A percentile compares a stretch with the other conserved stretches of the same genome.
Evolutionary conservation across 2,888 invertebrate genomes (phyloP).

Genomic region (Drosophila anomalipes): DNA sequence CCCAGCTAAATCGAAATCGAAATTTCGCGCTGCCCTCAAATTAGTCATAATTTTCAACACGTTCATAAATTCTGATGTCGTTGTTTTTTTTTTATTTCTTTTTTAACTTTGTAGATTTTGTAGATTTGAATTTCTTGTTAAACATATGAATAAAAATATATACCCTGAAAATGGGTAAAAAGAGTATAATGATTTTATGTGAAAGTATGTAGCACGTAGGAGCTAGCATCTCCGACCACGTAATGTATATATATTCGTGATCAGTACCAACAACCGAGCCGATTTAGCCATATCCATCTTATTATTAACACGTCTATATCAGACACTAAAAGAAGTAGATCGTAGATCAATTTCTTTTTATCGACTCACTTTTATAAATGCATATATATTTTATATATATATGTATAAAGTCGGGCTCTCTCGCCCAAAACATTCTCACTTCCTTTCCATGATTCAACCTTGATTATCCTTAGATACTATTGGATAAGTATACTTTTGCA

Average conservation of each 20-base stretch:
- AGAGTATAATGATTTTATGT: not conserved
- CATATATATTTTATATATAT: not conserved
- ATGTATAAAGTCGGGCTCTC: not conserved
- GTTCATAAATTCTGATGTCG: conserved; percentile 3
- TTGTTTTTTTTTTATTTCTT: not conserved
- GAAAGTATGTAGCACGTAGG: not conserved
- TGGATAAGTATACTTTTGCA: not conserved
- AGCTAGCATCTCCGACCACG: not conserved
- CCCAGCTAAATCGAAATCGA: conserved; percentile 31
- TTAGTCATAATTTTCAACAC: conserved; percentile 15
- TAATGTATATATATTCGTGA: not conserved
- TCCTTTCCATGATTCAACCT: not conserved
- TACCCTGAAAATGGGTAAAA: not conserved
- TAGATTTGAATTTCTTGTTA: not conserved
- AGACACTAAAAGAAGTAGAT: not conserved
- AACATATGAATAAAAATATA: not conserved
- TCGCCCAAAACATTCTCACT: not conserved
- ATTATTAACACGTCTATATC: not conserved
- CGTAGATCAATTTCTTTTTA: not conserved
- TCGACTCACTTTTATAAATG: not conserved
- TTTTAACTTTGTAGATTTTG: not conserved
- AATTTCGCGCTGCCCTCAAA: conserved; percentile 12
- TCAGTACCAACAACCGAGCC: not conserved
- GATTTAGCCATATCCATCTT: not conserved
- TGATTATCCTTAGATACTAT: not conserved